Conservation (phyloP, 2,888 invertebrate genomes). For the Pheosia tremula region DNA sequence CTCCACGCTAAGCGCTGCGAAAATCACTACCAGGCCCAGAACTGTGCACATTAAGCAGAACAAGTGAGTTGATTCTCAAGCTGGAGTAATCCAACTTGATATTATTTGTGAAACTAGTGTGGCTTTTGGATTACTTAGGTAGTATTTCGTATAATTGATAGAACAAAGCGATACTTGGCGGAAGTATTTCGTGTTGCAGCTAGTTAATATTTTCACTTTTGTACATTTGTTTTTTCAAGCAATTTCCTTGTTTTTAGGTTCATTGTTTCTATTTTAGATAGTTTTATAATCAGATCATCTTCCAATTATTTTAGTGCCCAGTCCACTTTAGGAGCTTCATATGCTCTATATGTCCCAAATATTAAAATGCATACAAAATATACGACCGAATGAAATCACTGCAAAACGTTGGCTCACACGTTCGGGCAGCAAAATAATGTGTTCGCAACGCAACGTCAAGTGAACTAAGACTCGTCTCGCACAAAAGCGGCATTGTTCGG, state of each 20-base stretch:
- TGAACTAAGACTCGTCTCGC: conserved; percentile 25
- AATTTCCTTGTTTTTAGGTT: too few relatives aligned
- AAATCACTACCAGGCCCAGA: conserved; percentile 1
- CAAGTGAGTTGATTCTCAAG: neutral
- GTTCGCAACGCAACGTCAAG: conserved; percentile 8
- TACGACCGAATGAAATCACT: neutral
- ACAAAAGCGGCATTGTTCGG: conserved; percentile 40
- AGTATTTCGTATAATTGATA: too few relatives aligned
- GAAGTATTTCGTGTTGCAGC: too few relatives aligned
- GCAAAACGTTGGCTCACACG: conserved; percentile 1
- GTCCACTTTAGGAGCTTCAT: too few relatives aligned
- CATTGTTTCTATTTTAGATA: too few relatives aligned
- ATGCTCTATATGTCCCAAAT: too few relatives aligned
- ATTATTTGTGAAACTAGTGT: neutral
- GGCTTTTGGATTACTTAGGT: too few relatives aligned
- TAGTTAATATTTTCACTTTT: too few relatives aligned
- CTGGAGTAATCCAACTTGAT: neutral
- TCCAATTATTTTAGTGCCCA: too few relatives aligned
- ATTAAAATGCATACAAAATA: neutral
- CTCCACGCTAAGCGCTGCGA: conserved; percentile 9
- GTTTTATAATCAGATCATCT: too few relatives aligned
- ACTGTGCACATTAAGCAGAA: neutral
- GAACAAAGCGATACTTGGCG: too few relatives aligned
- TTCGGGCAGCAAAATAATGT: conserved; percentile 2
- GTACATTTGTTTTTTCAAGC: too few relatives aligned